Evolutionary conservation across 2,888 invertebrate genomes (phyloP), one percentile per base, ranked within the genome.

Genomic region (Gortyna flavago): DNA sequence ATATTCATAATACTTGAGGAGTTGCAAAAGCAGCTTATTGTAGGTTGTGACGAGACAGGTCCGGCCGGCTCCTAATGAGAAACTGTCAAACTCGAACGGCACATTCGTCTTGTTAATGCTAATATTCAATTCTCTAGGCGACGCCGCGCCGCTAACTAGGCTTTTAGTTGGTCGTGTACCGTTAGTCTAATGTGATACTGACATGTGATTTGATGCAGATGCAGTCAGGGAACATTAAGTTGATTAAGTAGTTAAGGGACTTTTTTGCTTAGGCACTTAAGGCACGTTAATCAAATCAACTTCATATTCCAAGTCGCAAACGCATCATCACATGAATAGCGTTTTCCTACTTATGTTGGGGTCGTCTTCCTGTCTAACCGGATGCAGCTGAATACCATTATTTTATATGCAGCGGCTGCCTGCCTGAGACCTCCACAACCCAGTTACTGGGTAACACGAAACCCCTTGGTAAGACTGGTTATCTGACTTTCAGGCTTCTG

Each of bases 91-190:
- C 94, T 95, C 90, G 86, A 90, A 92, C 93, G 91, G 91, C 92
- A 92, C 93, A 95, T 95, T 95, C 94, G 94, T 94, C 94, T 95
- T 93, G 92, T 93, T 94, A 93, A 94, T 94, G 91, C 91, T 93
- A 94, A 95, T 95, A 95, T 95, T 95, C 94, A 93, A 95, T 94
- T 94, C 93, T 91, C 92, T 82, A 81, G 90, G 86, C 87, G 89
- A 87, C 83, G 81, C 69, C 88, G 83, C 64, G 68, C 80, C 80
- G 87, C 89, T 88, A 89, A 89, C 89, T 89, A 90, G 89, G 89
- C 90, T 89, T 91, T 91, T 88, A 90, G 90, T 89, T 87, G 77
- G 82, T 80, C 85, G 84, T 80, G 77, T 85, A 87, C 83, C 70
- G 79, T 76, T 73, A 70, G 69, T 81, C 61, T 84, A 79, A 76